These are phyloP conservation scores for Scaptodrosophila latifasciaeformis DNA, from an alignment of 2,888 invertebrate genomes.

Conservation along the genomic window DNA sequence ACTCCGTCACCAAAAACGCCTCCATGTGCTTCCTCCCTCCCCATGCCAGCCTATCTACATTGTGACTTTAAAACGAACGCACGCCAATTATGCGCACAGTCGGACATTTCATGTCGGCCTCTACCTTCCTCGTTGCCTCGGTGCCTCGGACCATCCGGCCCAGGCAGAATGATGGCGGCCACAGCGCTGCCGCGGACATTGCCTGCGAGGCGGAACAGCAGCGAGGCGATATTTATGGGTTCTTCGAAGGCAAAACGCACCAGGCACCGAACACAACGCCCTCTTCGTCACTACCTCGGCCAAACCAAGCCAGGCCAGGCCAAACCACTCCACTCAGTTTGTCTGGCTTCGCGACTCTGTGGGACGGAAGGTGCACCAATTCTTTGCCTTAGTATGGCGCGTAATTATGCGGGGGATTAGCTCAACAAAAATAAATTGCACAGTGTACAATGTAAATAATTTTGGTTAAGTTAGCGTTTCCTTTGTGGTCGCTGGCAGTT, in stretches of 20 bases:
- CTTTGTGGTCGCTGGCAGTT: not conserved
- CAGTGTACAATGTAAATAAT: slow-evolving; percentile 17
- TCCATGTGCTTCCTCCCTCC: too few relatives aligned
- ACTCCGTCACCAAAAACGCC: too few relatives aligned
- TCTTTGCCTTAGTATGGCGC: slow-evolving; percentile 6
- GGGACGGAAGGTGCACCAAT: slow-evolving; percentile 20
- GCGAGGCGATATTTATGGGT: slow-evolving; percentile 41
- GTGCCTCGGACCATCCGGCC: slow-evolving; percentile 19
- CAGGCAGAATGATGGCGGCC: not conserved
- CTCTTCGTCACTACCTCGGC: not conserved
- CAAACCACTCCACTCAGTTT: not conserved
- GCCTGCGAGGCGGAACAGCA: slow-evolving; percentile 32
- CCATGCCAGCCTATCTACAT: too few relatives aligned
- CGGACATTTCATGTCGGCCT: slow-evolving; percentile 34
- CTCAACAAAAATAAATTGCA: slow-evolving; percentile 39
- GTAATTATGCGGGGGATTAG: slow-evolving; percentile 50
- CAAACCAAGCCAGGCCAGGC: not conserved
- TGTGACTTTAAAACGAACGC: slow-evolving; percentile 43
- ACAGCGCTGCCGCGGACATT: slow-evolving; percentile 14
- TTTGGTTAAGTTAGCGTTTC: not conserved
- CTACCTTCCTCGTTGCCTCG: not conserved
- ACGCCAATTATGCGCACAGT: slow-evolving; percentile 51
- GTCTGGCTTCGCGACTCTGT: too few relatives aligned
- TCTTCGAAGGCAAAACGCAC: slow-evolving; percentile 26
- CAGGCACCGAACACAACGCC: not conserved